Percentiles rank a stretch among this genome's conserved stretches.
Conservation (phyloP, 2,888 invertebrate genomes). For the Sthenelais limicola region DNA sequence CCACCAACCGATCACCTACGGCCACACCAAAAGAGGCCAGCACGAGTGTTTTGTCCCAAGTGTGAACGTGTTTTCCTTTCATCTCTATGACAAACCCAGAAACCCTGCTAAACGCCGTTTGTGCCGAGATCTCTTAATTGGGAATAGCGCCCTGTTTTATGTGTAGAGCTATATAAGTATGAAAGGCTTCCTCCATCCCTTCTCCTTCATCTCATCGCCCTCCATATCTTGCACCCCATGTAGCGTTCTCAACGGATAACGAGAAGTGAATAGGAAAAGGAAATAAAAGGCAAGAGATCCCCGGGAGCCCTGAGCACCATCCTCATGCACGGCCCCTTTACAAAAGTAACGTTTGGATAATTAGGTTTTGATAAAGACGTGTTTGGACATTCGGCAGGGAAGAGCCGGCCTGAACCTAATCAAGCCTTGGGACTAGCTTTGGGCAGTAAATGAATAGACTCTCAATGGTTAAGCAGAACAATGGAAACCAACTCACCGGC, state of each 20-base stretch:
- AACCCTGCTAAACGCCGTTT: conserved; percentile 12
- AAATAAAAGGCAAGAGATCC: background rate
- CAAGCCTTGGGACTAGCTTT: background rate
- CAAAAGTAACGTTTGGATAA: conserved; percentile 38
- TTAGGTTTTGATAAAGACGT: conserved; percentile 35
- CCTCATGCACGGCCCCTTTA: conserved; percentile 4
- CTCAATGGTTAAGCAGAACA: too few relatives aligned
- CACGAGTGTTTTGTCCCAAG: conserved; percentile 6
- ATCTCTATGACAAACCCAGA: conserved; percentile 12
- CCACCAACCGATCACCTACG: background rate
- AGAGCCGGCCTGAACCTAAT: conserved; percentile 25
- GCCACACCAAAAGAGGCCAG: background rate
- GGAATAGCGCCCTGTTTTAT: conserved; percentile 1
- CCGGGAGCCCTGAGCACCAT: background rate
- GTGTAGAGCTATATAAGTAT: too few relatives aligned
- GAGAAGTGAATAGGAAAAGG: conserved; percentile 25
- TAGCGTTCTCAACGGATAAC: background rate
- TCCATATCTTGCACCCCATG: background rate
- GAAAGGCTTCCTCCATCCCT: background rate
- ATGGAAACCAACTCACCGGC: too few relatives aligned
- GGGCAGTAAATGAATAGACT: too few relatives aligned
- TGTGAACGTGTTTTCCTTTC: conserved; percentile 15
- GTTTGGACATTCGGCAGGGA: conserved; percentile 28
- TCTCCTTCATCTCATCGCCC: background rate
- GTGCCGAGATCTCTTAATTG: conserved; percentile 19